Evolutionary conservation across 2,888 invertebrate genomes (phyloP).

Genomic region (Lithophane socia): DNA sequence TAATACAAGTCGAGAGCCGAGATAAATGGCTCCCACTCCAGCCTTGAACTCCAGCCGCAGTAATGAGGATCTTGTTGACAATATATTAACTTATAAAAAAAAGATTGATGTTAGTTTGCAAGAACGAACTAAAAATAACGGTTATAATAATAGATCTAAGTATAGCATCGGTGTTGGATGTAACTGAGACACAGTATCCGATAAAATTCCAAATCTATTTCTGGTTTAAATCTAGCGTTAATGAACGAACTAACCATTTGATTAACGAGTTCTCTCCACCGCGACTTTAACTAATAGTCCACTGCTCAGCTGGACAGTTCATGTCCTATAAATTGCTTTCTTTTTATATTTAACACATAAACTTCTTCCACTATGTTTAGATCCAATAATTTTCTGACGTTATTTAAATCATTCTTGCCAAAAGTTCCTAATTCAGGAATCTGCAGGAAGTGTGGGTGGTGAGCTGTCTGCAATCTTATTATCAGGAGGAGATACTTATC

Average conservation of each 20-base stretch:
- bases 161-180: background rate
- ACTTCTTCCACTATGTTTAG: constrained; percentile 22
- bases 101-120: constrained; percentile 53
- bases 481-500: constrained; percentile 33
- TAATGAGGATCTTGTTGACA: constrained; percentile 73
- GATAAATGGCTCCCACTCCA: constrained; percentile 77
- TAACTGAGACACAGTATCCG: constrained; percentile 1
- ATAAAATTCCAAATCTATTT: constrained; percentile 27
- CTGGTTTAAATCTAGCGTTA: constrained; percentile 34
- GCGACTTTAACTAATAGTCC: constrained; percentile 53
- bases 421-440: constrained; percentile 40
- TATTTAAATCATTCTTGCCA: constrained; percentile 1
- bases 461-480: constrained; percentile 44
- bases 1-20: constrained; percentile 77
- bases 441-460: constrained; percentile 32
- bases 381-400: constrained; percentile 14
- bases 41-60: constrained; percentile 75
- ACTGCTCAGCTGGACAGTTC: constrained; percentile 20
- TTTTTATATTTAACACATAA: constrained; percentile 23
- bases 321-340: constrained; percentile 33
- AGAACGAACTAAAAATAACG: constrained; percentile 36
- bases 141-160: constrained; percentile 10
- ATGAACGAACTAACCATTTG: constrained; percentile 45
- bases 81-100: constrained; percentile 62
- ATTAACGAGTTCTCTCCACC: constrained; percentile 39